Percentiles rank a stretch among this genome's conserved stretches.
phyloP scores from a whole-genome alignment of 2,797 vertebrate species.

The Sebastes umbrosus region DNA sequence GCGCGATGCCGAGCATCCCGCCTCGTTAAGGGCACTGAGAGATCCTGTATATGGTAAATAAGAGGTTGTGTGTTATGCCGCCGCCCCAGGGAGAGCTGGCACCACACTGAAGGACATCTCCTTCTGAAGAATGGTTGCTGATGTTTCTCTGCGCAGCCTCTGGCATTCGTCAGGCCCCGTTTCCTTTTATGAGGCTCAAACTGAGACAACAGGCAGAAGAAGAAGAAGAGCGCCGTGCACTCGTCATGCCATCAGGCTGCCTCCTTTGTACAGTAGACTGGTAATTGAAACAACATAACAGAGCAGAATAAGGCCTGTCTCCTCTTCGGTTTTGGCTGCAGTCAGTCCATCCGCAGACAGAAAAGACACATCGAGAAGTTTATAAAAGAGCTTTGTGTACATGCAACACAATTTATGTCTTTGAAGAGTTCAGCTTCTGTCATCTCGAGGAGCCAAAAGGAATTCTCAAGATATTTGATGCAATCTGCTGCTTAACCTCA shows the following conservation, averaged over 20 bases:
- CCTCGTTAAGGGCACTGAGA: constrained; percentile 77
- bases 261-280: constrained; percentile 75
- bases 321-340: constrained; percentile 63
- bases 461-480: constrained; percentile 26
- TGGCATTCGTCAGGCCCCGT: constrained; percentile 80
- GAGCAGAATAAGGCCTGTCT: constrained; percentile 69
- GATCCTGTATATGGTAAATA: constrained; percentile 81
- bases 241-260: constrained; percentile 71
- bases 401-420: constrained; percentile 60
- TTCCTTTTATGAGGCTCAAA: constrained; percentile 85
- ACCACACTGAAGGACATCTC: constrained; percentile 79
- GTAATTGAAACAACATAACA: constrained; percentile 77
- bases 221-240: constrained; percentile 63
- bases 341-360: constrained; percentile 63
- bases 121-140: constrained; percentile 72
- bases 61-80: constrained; percentile 65
- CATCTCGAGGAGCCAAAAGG: constrained; percentile 34
- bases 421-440: constrained; percentile 73
- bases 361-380: constrained; percentile 64
- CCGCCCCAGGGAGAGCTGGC: constrained; percentile 72
- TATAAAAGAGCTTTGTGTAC: constrained; percentile 69
- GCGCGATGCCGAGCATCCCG: constrained; percentile 54
- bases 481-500: neutral
- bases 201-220: constrained; percentile 73
- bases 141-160: constrained; percentile 74